Base-by-base conservation (phyloP, 2,113 vertebrate genomes). In the Pelmatolapia mariae region DNA sequence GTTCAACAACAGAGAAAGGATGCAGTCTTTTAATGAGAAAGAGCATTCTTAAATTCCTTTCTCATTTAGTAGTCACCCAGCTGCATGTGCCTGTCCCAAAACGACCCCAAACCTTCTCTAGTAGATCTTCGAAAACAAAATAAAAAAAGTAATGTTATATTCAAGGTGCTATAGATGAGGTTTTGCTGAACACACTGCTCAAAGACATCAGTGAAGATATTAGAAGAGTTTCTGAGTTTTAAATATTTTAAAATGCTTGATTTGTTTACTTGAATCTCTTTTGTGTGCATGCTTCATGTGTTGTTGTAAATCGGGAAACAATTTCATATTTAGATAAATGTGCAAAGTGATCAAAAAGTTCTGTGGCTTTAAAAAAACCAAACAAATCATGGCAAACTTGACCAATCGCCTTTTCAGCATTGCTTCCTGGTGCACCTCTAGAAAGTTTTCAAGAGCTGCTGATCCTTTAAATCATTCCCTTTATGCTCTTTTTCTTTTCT, bases 81-180 rank as follows among this genome's bases (percentile, higher is more conserved):
- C 94, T 98, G 97, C 98, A 98, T 98, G 97, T 96, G 96, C 94
- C 94, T 96, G 80, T 96, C 93, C 97, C 95, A 93, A 93, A 97
- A 96, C 90, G 59, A 85, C 84, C 83, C 88, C 84, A 95, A 96
- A 94, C 87, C n/a, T 94, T 92, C 95, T 96, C 94, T 94, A 83
- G 90, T 85, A 84, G 82, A 83, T 79, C 68, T 83, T 56, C 45
- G 36, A 73, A 43, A 73, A 24, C 38, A 16, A 73, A 5, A 40
- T 18, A 80, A 81, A 82, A 82, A 85, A 83, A 86, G 76, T 83
- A 94, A 90, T 85, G 54, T 90, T 91, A 88, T 54, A 85, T 86
- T 90, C 83, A 93, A 93, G 92, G 93, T 95, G 95, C 95, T 94
- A 94, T 92, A 92, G 68, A 86, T 86, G 87, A 92, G 90, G 84